Base-by-base conservation (phyloP, 2,113 vertebrate species). In the Stomatorhinus ivindoensis region DNA sequence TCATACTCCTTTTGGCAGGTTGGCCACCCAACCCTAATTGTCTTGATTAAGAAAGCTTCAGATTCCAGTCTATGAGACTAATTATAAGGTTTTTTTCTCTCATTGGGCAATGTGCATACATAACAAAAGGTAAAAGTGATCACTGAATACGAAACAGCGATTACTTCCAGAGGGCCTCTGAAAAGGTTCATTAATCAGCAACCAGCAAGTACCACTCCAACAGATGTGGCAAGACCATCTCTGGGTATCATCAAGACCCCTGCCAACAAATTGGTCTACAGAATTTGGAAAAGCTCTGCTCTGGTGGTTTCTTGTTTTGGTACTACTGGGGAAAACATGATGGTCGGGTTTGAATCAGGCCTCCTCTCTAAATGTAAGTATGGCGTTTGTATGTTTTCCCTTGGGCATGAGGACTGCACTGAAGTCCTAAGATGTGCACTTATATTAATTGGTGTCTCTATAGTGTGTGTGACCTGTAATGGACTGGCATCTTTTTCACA, bases 111-210 rank as follows among this genome's bases (percentile, higher is more conserved):
- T 87, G 55, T 19, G 85, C 85, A 76, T 35, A 86, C 88, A 84
- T 80, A 90, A 88, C 83, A 89, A 89, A 87, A 90, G 44, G 65
- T 27, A 87, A 89, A 87, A 84, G 85, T 65, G 89, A 91, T 91
- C 48, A 89, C 76, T 58, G 42, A 88, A 19, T 51, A 87, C 24
- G 42, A 85, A 89, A 86, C 46, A 89, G 24, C 27, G 19, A 51
- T 76, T 13, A 10, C 19, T 39, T 50, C 15, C 31, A 80, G 48
- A 47, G 88, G 21, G 46, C 31, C 48, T 88, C 69, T 17, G 76
- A 86, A 51, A 88, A 42, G 44, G 69, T 48, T 80, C 69, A 82
- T 89, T 46, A 82, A 83, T 89, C 69, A 89, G 69, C 13, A 53
- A 53, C 27, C 48, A 55, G 61, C 48, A 35, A 89, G 73, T 50